Evolutionary conservation across 2,113 vertebrate species (phyloP).

Genomic region (Trinectes maculatus): DNA sequence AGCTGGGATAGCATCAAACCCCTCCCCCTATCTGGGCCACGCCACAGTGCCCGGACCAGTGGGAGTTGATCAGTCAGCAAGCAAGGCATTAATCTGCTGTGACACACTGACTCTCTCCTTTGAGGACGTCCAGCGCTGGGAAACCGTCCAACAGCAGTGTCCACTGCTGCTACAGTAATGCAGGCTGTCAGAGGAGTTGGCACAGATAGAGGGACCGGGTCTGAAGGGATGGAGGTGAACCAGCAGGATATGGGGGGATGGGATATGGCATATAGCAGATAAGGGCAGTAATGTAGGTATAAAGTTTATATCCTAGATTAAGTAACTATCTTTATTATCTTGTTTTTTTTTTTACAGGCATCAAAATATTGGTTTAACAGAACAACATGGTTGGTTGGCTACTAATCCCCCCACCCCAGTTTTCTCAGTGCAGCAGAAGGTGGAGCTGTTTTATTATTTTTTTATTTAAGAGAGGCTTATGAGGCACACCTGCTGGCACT

Average conservation of each 20-base stretch:
- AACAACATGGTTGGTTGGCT: too few relatives aligned
- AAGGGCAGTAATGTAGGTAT: slow-evolving; percentile 49
- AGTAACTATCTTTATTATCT: not conserved
- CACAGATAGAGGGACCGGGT: slow-evolving; percentile 53
- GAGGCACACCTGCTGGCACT: too few relatives aligned
- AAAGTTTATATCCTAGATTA: slow-evolving; percentile 24
- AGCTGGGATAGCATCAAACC: slow-evolving; percentile 63
- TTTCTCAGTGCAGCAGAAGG: too few relatives aligned
- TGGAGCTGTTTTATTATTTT: too few relatives aligned
- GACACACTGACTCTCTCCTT: slow-evolving; percentile 77
- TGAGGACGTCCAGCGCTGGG: slow-evolving; percentile 75
- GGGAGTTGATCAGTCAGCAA: slow-evolving; percentile 79
- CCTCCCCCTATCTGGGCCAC: slow-evolving; percentile 74
- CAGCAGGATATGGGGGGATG: slow-evolving; percentile 28
- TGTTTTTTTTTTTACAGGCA: not conserved
- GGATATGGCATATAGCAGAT: slow-evolving; percentile 41
- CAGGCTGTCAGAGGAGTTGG: slow-evolving; percentile 64
- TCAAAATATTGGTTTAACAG: slow-evolving; percentile 12
- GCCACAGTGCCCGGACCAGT: slow-evolving; percentile 63
- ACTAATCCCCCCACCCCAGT: too few relatives aligned
- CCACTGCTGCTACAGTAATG: slow-evolving; percentile 72
- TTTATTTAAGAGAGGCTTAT: too few relatives aligned
- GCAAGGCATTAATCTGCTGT: slow-evolving; percentile 81
- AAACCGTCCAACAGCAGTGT: slow-evolving; percentile 73
- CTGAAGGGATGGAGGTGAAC: slow-evolving; percentile 32